Evolutionary conservation across 2,888 invertebrate genomes (phyloP).

Genomic region (Hemistola chrysoprasaria): DNA sequence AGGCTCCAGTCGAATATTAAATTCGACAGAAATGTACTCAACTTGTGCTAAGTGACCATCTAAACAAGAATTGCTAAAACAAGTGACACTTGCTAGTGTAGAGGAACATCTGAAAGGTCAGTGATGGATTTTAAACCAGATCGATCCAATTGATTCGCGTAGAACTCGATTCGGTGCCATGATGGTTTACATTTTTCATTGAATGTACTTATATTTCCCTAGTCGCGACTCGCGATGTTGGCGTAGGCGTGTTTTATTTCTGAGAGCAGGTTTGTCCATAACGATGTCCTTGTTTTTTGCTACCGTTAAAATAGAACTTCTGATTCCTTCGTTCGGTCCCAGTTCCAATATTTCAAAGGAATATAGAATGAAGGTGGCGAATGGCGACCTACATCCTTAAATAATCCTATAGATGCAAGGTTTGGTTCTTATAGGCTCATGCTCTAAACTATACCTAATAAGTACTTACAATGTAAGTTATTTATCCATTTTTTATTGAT

Average conservation of each 20-base stretch:
- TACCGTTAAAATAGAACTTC: no score
- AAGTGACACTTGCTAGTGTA: constrained; percentile 31
- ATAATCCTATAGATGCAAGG: background rate
- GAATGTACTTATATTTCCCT: constrained; percentile 21
- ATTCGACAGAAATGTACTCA: constrained; percentile 75
- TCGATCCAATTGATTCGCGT: background rate
- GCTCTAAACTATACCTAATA: no score
- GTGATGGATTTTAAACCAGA: constrained; percentile 29
- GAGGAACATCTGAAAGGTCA: constrained; percentile 47
- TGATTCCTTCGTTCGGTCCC: no score
- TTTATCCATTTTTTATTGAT: no score
- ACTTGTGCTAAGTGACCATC: constrained; percentile 66
- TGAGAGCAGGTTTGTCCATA: background rate
- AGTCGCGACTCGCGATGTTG: constrained; percentile 14
- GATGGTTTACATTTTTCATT: constrained; percentile 29
- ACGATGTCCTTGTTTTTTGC: background rate
- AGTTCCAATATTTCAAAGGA: background rate
- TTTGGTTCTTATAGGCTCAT: constrained; percentile 2
- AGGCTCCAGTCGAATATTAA: constrained; percentile 64
- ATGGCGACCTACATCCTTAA: no score
- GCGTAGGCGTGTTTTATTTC: constrained; percentile 26
- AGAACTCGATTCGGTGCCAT: constrained; percentile 28
- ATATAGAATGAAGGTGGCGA: background rate
- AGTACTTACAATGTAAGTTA: no score
- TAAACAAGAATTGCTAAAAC: constrained; percentile 40